phyloP scores from a whole-genome alignment of 2,113 vertebrate species.

The Polypterus bichir region DNA sequence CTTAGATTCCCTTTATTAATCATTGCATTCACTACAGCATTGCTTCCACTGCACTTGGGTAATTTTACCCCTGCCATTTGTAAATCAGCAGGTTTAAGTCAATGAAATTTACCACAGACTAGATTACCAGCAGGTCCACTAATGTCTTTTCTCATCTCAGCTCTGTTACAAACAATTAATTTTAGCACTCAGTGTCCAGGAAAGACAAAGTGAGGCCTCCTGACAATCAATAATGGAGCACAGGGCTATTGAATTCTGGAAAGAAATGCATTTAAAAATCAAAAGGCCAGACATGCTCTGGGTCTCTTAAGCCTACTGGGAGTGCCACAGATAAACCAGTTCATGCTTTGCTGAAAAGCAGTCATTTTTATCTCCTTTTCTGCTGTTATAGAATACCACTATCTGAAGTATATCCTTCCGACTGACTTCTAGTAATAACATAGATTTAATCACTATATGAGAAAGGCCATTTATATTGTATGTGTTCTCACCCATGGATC shows the following conservation, averaged over 20 bases:
- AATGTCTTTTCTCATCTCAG: constrained; percentile 23
- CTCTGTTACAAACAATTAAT: constrained; percentile 32
- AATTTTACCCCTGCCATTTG: constrained; percentile 27
- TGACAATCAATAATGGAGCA: constrained; percentile 39
- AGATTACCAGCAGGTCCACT: constrained; percentile 25
- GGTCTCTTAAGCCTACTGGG: constrained; percentile 29
- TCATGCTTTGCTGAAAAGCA: constrained; percentile 26
- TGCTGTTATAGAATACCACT: constrained; percentile 28
- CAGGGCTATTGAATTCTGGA: constrained; percentile 27
- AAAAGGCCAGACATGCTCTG: constrained; percentile 36
- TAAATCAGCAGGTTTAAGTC: constrained; percentile 7
- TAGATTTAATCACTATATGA: constrained; percentile 31
- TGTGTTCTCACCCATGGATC: constrained; percentile 4
- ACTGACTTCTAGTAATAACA: constrained; percentile 20
- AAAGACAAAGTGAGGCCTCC: constrained; percentile 32
- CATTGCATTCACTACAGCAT: too few relatives aligned
- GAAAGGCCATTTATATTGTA: constrained; percentile 20
- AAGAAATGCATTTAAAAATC: constrained; percentile 24
- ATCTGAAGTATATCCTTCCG: constrained; percentile 27
- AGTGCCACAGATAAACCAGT: constrained; percentile 41
- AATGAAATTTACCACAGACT: constrained; percentile 18
- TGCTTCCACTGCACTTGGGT: constrained; percentile 23
- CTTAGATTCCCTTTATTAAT: too few relatives aligned
- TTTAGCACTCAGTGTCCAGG: constrained; percentile 20
- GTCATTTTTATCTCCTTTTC: constrained; percentile 4